Base-by-base conservation (phyloP, 2,888 invertebrate genomes). In the Siphonodentalium dalli region DNA sequence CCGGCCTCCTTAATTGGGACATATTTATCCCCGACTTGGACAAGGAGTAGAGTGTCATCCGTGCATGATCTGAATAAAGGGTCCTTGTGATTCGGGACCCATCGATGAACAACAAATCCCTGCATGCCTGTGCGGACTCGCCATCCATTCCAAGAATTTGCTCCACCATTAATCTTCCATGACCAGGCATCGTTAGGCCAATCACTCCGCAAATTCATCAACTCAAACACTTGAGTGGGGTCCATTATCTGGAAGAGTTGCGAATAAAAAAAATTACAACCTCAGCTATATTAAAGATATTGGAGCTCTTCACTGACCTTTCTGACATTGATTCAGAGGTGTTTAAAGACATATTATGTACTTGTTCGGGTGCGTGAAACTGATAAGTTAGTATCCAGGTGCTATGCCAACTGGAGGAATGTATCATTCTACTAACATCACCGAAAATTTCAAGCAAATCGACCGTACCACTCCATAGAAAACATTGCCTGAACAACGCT, bases 111-210 rank as follows among this genome's bases (percentile, higher is more conserved):
- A 9, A 91, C 89, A 78, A 67, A 86, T 57, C 96, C 96, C 71
- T 93, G 93, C 93, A 95, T 94, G 9, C 95, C 95, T 13, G 89
- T 88, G 64, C 88, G 87, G 0, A 96, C 95, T 60, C 89, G 87
- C 95, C 96, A 96, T 69, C 89, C 88, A 63, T 89, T 88, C 97
- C 96, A 97, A 67, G 88, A 88, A 40, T 90, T 90, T 61, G 92
- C 86, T 0, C 96, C 95, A 0, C 96, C 96, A 63, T 89, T 86
- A 58, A 88, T 87, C 48, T 93, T 84, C 89, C 93, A 92, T n/a
- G n/a, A n/a, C n/a, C n/a, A n/a, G 45, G 87, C 87, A 78, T 95
- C 94, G 67, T 89, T 90, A 0, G 97, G 97, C 97, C 97, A 98
- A 66, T 89, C 85, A 58, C 93, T 85, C 8, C 93, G 93, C 64